These are phyloP conservation scores for Neosilurus mollespiculum DNA, from an alignment of 2,797 vertebrate genomes.

Conservation along the genomic window DNA sequence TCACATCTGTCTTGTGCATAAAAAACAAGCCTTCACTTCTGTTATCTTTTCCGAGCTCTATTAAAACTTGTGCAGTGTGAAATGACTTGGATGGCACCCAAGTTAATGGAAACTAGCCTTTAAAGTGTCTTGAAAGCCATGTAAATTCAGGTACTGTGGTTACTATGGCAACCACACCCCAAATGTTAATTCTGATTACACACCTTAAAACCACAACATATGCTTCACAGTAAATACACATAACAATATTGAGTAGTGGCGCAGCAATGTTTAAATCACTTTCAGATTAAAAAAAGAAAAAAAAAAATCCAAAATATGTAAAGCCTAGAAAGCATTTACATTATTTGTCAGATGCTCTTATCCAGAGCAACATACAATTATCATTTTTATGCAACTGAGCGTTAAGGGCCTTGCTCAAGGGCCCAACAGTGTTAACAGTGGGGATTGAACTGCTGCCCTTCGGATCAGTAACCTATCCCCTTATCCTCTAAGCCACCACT, in stretches of 20 bases:
- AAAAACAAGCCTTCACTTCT: not conserved
- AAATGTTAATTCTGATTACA: slow-evolving; percentile 27
- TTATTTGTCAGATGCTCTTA: too few relatives aligned
- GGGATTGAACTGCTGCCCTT: too few relatives aligned
- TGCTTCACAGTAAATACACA: slow-evolving; percentile 24
- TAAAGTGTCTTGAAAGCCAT: slow-evolving; percentile 44
- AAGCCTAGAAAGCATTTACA: not conserved
- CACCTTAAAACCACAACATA: slow-evolving; percentile 15
- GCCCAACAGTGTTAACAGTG: too few relatives aligned
- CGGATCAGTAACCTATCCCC: too few relatives aligned
- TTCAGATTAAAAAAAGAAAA: slow-evolving; percentile 3
- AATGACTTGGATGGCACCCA: slow-evolving; percentile 42
- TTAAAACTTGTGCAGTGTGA: slow-evolving; percentile 44
- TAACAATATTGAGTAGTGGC: slow-evolving; percentile 9
- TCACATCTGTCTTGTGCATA: slow-evolving; percentile 13
- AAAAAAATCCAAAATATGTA: not conserved
- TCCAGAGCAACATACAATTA: too few relatives aligned
- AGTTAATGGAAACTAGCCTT: slow-evolving; percentile 47
- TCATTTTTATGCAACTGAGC: too few relatives aligned
- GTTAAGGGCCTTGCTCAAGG: too few relatives aligned
- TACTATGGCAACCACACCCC: slow-evolving; percentile 39
- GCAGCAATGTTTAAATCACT: slow-evolving; percentile 22
- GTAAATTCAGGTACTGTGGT: slow-evolving; percentile 40
- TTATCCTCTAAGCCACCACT: too few relatives aligned
- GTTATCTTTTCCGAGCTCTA: slow-evolving; percentile 31